These are phyloP conservation scores for Leptodactylus fuscus DNA, from an alignment of 2,113 vertebrate species.

Conservation along the genomic window DNA sequence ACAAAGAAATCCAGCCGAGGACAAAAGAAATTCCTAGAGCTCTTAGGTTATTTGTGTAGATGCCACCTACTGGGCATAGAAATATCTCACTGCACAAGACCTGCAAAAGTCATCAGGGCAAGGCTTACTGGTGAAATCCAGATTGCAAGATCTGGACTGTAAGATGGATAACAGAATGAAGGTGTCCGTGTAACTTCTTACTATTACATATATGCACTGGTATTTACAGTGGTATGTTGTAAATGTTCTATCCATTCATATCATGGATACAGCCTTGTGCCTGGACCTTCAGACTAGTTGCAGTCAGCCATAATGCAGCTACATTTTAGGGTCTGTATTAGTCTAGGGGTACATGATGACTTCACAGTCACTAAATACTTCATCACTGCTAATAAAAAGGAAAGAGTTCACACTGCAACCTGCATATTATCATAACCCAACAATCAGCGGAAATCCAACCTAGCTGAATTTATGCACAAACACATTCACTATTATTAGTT, in stretches of 20 bases:
- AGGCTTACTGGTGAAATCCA: not conserved
- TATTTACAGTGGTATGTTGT: not conserved
- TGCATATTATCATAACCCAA: too few relatives aligned
- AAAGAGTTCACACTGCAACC: too few relatives aligned
- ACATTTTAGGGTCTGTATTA: too few relatives aligned
- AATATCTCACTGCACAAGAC: not conserved
- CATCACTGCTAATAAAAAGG: too few relatives aligned
- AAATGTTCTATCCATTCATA: not conserved
- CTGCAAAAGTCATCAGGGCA: not conserved
- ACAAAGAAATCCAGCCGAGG: constrained; percentile 27
- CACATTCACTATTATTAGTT: too few relatives aligned
- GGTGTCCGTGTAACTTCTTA: not conserved
- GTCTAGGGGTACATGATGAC: too few relatives aligned
- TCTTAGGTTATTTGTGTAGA: not conserved
- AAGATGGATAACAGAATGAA: not conserved
- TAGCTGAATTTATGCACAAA: too few relatives aligned
- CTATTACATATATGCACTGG: too few relatives aligned
- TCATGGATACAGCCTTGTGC: not conserved
- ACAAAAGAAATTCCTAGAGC: constrained; percentile 50
- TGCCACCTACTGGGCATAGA: constrained; percentile 31
- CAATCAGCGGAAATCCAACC: too few relatives aligned
- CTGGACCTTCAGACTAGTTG: not conserved
- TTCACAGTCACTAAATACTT: too few relatives aligned
- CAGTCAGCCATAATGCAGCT: too few relatives aligned
- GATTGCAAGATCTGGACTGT: not conserved